A percentile compares a stretch with the other conserved stretches of the same genome.
Conservation (phyloP, 2,888 invertebrate genomes). For the Terebella lapidaria region DNA sequence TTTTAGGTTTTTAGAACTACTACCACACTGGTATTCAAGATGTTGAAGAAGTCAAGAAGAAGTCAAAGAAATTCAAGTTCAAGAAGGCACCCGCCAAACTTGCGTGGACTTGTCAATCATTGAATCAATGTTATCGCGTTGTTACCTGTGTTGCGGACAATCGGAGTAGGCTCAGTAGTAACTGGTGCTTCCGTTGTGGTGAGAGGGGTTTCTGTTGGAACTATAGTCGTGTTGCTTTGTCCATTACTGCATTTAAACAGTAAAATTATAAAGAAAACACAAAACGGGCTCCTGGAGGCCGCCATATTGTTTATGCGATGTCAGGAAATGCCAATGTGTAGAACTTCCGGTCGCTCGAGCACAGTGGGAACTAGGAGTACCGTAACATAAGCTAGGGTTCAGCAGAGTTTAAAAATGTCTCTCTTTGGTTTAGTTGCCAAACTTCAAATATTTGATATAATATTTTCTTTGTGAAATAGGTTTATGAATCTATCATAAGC, state of each 20-base stretch:
- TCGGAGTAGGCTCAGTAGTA: background rate
- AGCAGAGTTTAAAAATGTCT: too few species aligned
- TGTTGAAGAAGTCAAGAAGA: too few species aligned
- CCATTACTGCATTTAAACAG: background rate
- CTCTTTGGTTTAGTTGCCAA: too few species aligned
- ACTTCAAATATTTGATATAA: too few species aligned
- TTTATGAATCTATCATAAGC: too few species aligned
- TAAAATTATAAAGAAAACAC: background rate
- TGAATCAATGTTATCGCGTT: background rate
- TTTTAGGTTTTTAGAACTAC: too few species aligned
- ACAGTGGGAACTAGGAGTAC: too few species aligned
- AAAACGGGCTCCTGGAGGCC: background rate
- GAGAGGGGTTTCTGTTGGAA: background rate
- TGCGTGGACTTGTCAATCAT: background rate
- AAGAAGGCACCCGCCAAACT: background rate
- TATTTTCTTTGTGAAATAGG: too few species aligned
- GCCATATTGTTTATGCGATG: background rate
- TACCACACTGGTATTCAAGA: too few species aligned
- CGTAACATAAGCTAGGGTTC: too few species aligned
- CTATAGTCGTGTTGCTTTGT: background rate
- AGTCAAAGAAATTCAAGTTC: background rate
- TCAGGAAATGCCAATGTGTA: too few species aligned
- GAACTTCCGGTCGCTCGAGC: too few species aligned
- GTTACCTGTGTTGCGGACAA: background rate
- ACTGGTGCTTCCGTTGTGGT: background rate